These are phyloP conservation scores for Riptortus pedestris DNA, from an alignment of 1,140 invertebrate species.

Conservation along the genomic window DNA sequence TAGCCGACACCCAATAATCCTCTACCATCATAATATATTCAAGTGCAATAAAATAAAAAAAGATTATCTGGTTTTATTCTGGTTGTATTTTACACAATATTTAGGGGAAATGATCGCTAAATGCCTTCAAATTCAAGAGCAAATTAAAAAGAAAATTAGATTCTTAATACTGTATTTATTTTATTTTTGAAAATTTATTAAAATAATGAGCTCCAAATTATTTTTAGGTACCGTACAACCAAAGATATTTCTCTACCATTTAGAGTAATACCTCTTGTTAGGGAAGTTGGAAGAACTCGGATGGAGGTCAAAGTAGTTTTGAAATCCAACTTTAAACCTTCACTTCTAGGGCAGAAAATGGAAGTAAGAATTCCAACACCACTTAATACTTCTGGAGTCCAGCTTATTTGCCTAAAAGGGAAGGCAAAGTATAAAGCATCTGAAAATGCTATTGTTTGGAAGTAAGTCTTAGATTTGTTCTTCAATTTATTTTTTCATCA, in stretches of 20 bases:
- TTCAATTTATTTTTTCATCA: not conserved
- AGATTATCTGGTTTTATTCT: too few relatives aligned
- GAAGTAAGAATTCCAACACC: slow-evolving; percentile 98
- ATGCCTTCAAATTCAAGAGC: too few relatives aligned
- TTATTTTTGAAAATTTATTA: too few relatives aligned
- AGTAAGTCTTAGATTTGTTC: slow-evolving; percentile 48
- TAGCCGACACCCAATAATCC: too few relatives aligned
- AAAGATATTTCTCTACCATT: slow-evolving; percentile 99
- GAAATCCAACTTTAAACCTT: slow-evolving; percentile 99
- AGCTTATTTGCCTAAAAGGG: slow-evolving; percentile 97
- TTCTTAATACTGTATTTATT: too few relatives aligned
- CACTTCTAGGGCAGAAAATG: slow-evolving; percentile 95
- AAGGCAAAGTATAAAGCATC: slow-evolving; percentile 99
- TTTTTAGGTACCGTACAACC: slow-evolving; percentile 87
- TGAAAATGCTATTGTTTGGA: slow-evolving; percentile 99
- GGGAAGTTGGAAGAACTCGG: slow-evolving; percentile 95
- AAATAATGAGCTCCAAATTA: too few relatives aligned
- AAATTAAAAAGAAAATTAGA: too few relatives aligned
- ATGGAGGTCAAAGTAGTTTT: slow-evolving; percentile 99
- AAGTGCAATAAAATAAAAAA: too few relatives aligned
- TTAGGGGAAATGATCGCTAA: too few relatives aligned
- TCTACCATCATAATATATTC: too few relatives aligned
- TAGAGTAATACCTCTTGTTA: slow-evolving; percentile 94
- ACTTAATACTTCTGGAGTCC: slow-evolving; percentile 95
- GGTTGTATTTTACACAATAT: too few relatives aligned